These are phyloP conservation scores for Limnodromus scolopaceus DNA, from an alignment of 2,797 vertebrate genomes.

Conservation along the genomic window DNA sequence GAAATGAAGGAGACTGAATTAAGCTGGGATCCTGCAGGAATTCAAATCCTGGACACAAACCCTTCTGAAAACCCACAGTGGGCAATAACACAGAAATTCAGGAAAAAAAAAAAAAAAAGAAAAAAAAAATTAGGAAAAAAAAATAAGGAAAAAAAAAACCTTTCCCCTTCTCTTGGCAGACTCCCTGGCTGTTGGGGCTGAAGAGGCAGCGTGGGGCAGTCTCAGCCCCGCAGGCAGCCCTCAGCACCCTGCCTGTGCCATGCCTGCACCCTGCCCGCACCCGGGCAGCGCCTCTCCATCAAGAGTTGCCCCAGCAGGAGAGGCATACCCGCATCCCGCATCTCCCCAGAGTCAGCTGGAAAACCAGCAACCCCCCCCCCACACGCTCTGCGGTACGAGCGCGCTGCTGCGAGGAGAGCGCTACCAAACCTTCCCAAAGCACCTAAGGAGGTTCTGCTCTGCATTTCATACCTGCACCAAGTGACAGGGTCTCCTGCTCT, in stretches of 20 bases:
- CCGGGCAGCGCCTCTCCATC: neutral
- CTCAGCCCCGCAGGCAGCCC: neutral
- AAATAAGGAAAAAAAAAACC: neutral
- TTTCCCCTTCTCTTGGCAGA: neutral
- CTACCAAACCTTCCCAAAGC: accelerated
- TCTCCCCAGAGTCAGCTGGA: neutral
- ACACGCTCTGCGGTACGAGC: accelerated
- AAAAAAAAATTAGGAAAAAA: neutral
- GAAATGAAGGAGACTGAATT: neutral
- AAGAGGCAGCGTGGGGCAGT: neutral
- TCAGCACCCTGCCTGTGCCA: neutral
- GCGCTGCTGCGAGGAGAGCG: accelerated
- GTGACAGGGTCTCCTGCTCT: neutral
- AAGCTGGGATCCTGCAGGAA: neutral
- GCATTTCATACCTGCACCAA: neutral
- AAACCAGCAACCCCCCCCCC: neutral
- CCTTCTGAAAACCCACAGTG: neutral
- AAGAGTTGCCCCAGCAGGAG: accelerated
- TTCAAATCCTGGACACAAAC: neutral
- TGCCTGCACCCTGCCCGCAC: too few species aligned
- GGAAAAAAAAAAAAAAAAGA: neutral
- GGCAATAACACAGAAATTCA: neutral
- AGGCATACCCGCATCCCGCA: accelerated
- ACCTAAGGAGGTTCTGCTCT: accelerated
- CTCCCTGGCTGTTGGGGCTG: neutral